Evolutionary conservation across 2,797 vertebrate species (phyloP).

Genomic region (Gallinago nigripennis): DNA sequence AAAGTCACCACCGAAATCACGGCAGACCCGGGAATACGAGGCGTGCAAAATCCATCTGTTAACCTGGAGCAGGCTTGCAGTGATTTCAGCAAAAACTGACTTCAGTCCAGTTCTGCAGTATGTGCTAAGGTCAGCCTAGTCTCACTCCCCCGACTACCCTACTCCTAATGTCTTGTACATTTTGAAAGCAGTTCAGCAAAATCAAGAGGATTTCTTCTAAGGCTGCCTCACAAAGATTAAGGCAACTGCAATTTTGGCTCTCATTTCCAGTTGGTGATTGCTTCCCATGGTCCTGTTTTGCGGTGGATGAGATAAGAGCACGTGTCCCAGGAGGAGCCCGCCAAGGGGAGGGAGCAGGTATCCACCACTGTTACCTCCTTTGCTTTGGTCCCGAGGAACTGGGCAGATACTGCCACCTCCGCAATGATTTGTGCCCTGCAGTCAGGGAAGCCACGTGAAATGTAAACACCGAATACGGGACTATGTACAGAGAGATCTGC

Average conservation of each 20-base stretch:
- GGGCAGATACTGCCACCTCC: background rate
- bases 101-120: background rate
- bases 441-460: conserved; percentile 13
- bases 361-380: background rate
- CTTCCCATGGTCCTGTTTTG: background rate
- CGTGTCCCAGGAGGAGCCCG: background rate
- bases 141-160: background rate
- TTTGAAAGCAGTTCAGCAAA: conserved; percentile 27
- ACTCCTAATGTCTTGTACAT: conserved; percentile 24
- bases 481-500: conserved; percentile 60
- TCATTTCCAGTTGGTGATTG: background rate
- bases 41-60: background rate
- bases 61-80: conserved; percentile 34
- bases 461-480: background rate
- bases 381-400: background rate
- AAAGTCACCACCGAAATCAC: background rate
- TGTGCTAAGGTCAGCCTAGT: background rate
- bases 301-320: background rate
- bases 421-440: background rate
- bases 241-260: conserved; percentile 61
- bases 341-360: background rate
- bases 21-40: background rate
- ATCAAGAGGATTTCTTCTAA: conserved; percentile 18
- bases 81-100: conserved; percentile 43
- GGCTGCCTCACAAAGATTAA: conserved; percentile 65